Conservation (phyloP, 92 coral and sea anemone genomes). For the Isaurus tuberculatus region DNA sequence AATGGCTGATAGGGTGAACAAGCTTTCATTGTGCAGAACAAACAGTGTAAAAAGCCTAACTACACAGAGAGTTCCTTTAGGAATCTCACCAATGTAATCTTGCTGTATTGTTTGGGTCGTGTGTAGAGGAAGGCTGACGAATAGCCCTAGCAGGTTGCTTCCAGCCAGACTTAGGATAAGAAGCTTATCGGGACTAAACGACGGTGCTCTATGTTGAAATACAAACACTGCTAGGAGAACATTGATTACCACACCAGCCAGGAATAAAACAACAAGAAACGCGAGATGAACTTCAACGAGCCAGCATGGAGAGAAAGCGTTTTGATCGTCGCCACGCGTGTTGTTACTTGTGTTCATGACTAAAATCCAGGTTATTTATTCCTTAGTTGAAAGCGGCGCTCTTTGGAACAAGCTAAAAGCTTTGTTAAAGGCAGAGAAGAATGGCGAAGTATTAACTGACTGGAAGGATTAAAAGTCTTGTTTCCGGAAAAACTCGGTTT, state of each 20-base stretch:
- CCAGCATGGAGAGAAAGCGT: not conserved
- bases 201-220: not conserved
- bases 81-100: not conserved
- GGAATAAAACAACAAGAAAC: not conserved
- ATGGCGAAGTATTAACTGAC: too few relatives aligned
- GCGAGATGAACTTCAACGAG: conserved; percentile 12
- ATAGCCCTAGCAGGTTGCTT: not conserved
- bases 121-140: not conserved
- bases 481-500: too few relatives aligned
- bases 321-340: not conserved
- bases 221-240: not conserved
- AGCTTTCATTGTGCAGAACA: not conserved
- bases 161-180: not conserved
- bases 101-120: not conserved
- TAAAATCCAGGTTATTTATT: not conserved
- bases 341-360: not conserved
- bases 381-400: not conserved
- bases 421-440: not conserved
- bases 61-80: not conserved
- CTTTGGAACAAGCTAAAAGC: not conserved
- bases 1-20: conserved; percentile 27
- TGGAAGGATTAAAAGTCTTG: not conserved
- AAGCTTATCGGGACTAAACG: not conserved
- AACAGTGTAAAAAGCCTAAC: not conserved
- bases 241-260: not conserved